These are phyloP conservation scores for Hippoglossus stenolepis DNA, from an alignment of 2,113 vertebrate genomes.

Conservation along the genomic window DNA sequence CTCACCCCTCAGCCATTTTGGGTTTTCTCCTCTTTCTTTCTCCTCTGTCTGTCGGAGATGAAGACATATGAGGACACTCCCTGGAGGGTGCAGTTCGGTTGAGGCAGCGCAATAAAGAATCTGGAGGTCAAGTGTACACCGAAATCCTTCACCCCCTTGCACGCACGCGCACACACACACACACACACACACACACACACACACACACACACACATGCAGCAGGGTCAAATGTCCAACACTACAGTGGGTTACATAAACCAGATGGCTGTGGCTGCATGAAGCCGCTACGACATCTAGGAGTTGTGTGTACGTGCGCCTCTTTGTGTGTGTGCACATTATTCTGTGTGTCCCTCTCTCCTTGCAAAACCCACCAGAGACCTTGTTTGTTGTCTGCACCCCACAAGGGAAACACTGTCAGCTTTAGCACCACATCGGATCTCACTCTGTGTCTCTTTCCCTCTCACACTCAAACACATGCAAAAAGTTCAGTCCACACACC, in stretches of 20 bases:
- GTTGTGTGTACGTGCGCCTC: constrained; percentile 10
- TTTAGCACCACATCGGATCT: constrained; percentile 53
- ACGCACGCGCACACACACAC: constrained; percentile 16
- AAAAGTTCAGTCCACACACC: constrained; percentile 31
- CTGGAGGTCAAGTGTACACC: constrained; percentile 63
- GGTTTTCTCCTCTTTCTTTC: constrained; percentile 20
- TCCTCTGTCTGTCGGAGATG: constrained; percentile 56
- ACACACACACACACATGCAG: constrained; percentile 21
- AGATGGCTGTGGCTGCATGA: constrained; percentile 66
- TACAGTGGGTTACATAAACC: constrained; percentile 72
- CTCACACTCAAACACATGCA: constrained; percentile 26
- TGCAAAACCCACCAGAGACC: constrained; percentile 75
- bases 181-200: constrained; percentile 21
- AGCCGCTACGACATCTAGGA: constrained; percentile 59
- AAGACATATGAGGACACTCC: constrained; percentile 63
- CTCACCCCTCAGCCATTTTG: constrained; percentile 15
- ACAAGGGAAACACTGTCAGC: constrained; percentile 77
- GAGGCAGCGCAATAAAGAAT: constrained; percentile 58
- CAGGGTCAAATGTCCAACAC: constrained; percentile 54
- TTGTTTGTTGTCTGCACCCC: constrained; percentile 80
- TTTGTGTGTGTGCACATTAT: constrained; percentile 22
- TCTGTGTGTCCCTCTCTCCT: constrained; percentile 51
- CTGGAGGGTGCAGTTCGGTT: constrained; percentile 47
- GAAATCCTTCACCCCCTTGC: constrained; percentile 31
- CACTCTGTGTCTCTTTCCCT: not conserved